These are phyloP conservation scores for Leuctra nigra DNA, from an alignment of 2,888 invertebrate genomes.

Conservation along the genomic window DNA sequence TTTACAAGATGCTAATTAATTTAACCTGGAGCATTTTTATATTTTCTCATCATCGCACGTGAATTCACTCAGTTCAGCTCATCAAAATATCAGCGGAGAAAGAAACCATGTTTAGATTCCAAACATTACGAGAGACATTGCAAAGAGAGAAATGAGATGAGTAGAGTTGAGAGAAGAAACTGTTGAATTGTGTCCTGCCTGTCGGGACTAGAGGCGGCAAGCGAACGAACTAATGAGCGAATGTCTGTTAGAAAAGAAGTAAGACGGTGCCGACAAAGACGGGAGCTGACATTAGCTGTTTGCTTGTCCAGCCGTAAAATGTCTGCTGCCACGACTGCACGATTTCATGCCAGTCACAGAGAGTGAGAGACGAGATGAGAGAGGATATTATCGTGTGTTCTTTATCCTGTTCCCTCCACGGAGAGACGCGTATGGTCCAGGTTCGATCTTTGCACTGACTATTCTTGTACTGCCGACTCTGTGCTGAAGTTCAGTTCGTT, in stretches of 20 bases:
- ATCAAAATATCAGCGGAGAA: slow-evolving; percentile 10
- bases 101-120: slow-evolving; percentile 10
- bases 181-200: slow-evolving; percentile 17
- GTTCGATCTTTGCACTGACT: too few species aligned
- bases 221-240: slow-evolving; percentile 24
- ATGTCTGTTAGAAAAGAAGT: slow-evolving; percentile 23
- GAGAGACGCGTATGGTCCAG: too few species aligned
- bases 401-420: slow-evolving; percentile 1
- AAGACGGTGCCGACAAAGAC: slow-evolving; percentile 12
- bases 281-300: slow-evolving; percentile 26
- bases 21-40: too few species aligned
- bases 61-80: slow-evolving; percentile 10
- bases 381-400: slow-evolving; percentile 4
- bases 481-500: too few species aligned
- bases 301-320: slow-evolving; percentile 26
- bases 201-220: slow-evolving; percentile 14
- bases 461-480: too few species aligned
- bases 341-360: slow-evolving; percentile 15
- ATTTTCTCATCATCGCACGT: slow-evolving; percentile 8
- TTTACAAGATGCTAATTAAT: too few species aligned
- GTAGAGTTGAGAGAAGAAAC: slow-evolving; percentile 9
- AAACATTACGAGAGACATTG: slow-evolving; percentile 6
- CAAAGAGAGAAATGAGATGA: slow-evolving; percentile 1
- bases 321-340: slow-evolving; percentile 22
- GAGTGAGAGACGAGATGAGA: not conserved